Percentiles rank a stretch among this genome's conserved stretches.
phyloP scores from a whole-genome alignment of 2,797 vertebrate genomes.

The Crax fasciolata region DNA sequence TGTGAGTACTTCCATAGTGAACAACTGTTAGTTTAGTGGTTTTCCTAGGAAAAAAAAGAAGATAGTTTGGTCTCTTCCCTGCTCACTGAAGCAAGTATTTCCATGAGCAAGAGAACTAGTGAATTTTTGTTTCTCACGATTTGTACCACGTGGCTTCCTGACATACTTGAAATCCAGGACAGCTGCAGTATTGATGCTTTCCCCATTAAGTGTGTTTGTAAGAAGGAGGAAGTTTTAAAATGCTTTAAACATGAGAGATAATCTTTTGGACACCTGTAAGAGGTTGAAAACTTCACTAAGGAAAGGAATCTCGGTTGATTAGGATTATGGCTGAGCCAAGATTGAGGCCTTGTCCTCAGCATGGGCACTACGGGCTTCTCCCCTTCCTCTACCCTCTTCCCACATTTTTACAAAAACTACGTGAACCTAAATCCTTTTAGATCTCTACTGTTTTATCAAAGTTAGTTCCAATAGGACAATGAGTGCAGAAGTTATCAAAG shows the following conservation, averaged over 20 bases:
- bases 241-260: not conserved
- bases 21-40: slow-evolving; percentile 40
- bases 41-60: slow-evolving; percentile 15
- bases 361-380: not conserved
- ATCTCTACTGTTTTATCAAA: not conserved
- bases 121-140: slow-evolving; percentile 2
- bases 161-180: not conserved
- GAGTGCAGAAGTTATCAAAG: not conserved
- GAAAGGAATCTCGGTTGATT: accelerated
- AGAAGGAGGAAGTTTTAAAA: not conserved
- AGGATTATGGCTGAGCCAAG: not conserved
- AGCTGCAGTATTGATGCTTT: not conserved
- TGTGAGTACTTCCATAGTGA: not conserved
- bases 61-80: not conserved
- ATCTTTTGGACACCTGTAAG: not conserved
- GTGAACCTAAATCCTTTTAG: not conserved
- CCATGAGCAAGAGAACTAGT: not conserved
- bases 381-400: not conserved
- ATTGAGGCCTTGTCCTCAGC: not conserved
- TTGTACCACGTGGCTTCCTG: not conserved
- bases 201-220: not conserved
- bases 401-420: not conserved
- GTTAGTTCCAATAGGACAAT: not conserved
- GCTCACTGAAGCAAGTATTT: slow-evolving; percentile 22
- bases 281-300: not conserved